These are phyloP conservation scores for Hirundo rustica DNA, from an alignment of 2,797 vertebrate genomes.

Conservation along the genomic window DNA sequence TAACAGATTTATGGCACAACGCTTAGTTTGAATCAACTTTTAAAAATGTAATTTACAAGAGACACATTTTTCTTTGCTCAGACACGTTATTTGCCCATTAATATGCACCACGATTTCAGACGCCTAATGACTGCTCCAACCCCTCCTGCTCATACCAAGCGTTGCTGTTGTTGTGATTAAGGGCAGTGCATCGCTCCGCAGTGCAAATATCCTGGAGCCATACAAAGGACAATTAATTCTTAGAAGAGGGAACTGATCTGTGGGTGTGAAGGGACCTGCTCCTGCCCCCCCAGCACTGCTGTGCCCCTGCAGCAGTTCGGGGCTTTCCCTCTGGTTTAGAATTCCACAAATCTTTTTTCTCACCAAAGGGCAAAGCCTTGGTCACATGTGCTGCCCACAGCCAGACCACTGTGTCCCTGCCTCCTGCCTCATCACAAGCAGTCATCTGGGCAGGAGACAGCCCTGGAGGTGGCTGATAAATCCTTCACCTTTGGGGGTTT, in stretches of 20 bases:
- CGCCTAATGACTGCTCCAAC: slow-evolving; percentile 64
- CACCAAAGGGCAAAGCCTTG: background rate
- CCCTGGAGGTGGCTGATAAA: background rate
- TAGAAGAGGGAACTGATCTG: background rate
- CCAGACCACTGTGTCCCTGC: rapidly evolving
- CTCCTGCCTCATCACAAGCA: background rate
- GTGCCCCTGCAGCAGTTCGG: background rate
- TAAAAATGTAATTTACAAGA: slow-evolving; percentile 60
- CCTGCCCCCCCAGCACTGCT: rapidly evolving
- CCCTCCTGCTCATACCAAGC: slow-evolving; percentile 47
- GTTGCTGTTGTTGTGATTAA: slow-evolving; percentile 64
- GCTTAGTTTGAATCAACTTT: slow-evolving; percentile 68
- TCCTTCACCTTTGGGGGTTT: background rate
- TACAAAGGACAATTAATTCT: slow-evolving; percentile 67
- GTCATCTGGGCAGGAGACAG: rapidly evolving
- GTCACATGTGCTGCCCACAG: rapidly evolving
- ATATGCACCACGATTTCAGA: slow-evolving; percentile 49
- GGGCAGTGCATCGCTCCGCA: slow-evolving; percentile 40
- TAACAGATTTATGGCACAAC: slow-evolving; percentile 71
- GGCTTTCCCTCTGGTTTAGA: background rate
- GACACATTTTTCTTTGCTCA: slow-evolving; percentile 62
- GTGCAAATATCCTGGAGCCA: slow-evolving; percentile 62
- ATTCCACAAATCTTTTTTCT: background rate
- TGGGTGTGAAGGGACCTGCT: background rate
- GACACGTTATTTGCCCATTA: slow-evolving; percentile 63